Conservation (phyloP, 1,140 invertebrate species). For the Drosophila kohkoa region DNA sequence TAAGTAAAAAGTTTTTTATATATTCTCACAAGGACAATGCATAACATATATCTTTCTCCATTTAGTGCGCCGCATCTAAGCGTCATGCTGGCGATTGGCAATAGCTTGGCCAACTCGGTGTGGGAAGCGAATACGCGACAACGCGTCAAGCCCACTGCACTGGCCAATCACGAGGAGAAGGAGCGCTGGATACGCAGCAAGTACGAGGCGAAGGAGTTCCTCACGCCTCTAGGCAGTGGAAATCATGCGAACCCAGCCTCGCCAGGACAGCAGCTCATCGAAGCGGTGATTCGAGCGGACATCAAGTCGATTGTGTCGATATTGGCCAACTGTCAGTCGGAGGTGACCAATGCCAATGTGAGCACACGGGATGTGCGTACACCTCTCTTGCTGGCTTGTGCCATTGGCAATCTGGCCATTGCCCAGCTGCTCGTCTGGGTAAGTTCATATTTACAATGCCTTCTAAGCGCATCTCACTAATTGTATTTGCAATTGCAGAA, state of each 20-base stretch:
- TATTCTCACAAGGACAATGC: neutral
- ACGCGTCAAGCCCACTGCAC: constrained; percentile 89
- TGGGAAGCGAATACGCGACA: constrained; percentile 94
- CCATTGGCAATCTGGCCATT: constrained; percentile 94
- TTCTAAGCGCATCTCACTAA: neutral
- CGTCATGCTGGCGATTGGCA: constrained; percentile 97
- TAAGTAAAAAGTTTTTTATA: constrained; percentile 87
- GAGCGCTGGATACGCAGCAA: constrained; percentile 96
- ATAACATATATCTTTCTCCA: neutral
- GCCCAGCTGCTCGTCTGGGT: constrained; percentile 98
- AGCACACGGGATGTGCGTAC: constrained; percentile 91
- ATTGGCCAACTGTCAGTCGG: constrained; percentile 86
- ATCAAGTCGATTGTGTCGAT: constrained; percentile 88
- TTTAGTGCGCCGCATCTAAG: constrained; percentile 93
- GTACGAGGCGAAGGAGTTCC: constrained; percentile 95
- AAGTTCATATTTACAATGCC: constrained; percentile 68
- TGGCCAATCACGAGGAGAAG: constrained; percentile 92
- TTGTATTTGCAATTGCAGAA: constrained; percentile 86
- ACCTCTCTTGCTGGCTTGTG: constrained; percentile 95
- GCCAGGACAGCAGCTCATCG: constrained; percentile 91
- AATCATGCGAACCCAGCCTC: constrained; percentile 85
- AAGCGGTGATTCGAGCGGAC: constrained; percentile 90
- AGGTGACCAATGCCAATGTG: constrained; percentile 89
- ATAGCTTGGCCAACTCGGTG: constrained; percentile 95
- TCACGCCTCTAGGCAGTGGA: constrained; percentile 85